A percentile compares a stretch with the other conserved stretches of the same genome.
Evolutionary conservation across 2,888 invertebrate genomes (phyloP).

Genomic region (Eupsilia transversa): DNA sequence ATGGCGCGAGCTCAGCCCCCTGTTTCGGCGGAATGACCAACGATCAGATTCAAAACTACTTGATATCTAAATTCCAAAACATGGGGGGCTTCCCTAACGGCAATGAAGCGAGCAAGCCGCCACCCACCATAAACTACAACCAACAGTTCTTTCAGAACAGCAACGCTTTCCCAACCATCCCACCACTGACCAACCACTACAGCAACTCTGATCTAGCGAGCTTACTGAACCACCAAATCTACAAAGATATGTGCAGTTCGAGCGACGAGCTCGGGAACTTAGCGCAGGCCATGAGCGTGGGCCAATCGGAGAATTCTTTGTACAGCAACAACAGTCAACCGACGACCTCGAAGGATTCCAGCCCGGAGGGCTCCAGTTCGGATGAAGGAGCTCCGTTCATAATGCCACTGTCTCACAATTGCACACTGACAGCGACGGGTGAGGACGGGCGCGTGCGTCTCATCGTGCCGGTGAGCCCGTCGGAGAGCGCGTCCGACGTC

Average conservation of each 20-base stretch:
- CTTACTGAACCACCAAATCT: slow-evolving; percentile 76
- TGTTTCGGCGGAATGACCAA: slow-evolving; percentile 82
- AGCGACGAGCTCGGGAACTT: slow-evolving; percentile 73
- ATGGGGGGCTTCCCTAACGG: slow-evolving; percentile 78
- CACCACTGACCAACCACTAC: slow-evolving; percentile 81
- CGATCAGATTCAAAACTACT: slow-evolving; percentile 84
- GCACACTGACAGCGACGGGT: slow-evolving; percentile 91
- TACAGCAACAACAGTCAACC: slow-evolving; percentile 83
- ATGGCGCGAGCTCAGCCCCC: slow-evolving; percentile 74
- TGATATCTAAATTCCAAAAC: slow-evolving; percentile 84
- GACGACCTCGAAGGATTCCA: slow-evolving; percentile 88
- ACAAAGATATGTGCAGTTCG: slow-evolving; percentile 74
- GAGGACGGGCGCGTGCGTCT: slow-evolving; percentile 91
- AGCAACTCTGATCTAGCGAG: slow-evolving; percentile 81
- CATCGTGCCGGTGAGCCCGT: slow-evolving; percentile 91
- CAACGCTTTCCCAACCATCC: slow-evolving; percentile 86
- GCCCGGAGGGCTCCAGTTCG: slow-evolving; percentile 81
- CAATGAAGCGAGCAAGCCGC: slow-evolving; percentile 57
- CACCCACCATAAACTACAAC: slow-evolving; percentile 74
- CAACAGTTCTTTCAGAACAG: slow-evolving; percentile 85
- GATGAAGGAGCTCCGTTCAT: slow-evolving; percentile 91
- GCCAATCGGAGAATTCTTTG: slow-evolving; percentile 81
- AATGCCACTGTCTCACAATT: slow-evolving; percentile 92
- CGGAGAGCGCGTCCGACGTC: slow-evolving; percentile 80
- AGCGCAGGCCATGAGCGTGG: slow-evolving; percentile 83